Conservation (phyloP, 2,797 vertebrate species). For the Podarcis lilfordi region DNA sequence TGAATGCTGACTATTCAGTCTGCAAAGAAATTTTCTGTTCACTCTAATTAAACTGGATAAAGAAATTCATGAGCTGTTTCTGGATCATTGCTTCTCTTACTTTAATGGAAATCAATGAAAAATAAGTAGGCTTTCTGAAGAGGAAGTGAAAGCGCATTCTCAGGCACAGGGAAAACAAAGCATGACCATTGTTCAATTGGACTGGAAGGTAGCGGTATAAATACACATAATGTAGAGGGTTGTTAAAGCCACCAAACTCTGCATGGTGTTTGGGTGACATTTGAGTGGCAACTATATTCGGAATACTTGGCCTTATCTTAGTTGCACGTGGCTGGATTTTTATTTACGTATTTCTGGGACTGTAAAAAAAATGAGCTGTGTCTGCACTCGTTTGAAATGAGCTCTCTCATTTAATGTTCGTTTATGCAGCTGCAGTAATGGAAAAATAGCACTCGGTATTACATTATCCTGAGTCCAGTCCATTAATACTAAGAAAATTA, state of each 20-base stretch:
- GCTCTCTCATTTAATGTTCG: neutral
- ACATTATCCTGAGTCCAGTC: neutral
- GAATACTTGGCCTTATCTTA: constrained; percentile 23
- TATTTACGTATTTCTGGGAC: neutral
- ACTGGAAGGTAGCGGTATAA: constrained; percentile 27
- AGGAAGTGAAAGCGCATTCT: constrained; percentile 69
- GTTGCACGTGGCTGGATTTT: neutral
- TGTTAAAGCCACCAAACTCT: neutral
- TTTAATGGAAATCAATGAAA: constrained; percentile 77
- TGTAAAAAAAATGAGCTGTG: neutral
- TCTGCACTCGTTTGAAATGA: neutral
- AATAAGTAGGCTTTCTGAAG: constrained; percentile 62
- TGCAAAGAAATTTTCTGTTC: constrained; percentile 68
- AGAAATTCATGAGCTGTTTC: constrained; percentile 74
- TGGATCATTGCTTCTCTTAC: constrained; percentile 70
- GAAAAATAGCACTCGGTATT: neutral
- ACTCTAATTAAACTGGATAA: constrained; percentile 78
- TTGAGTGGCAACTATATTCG: neutral
- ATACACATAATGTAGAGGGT: constrained; percentile 14
- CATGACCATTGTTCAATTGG: constrained; percentile 51
- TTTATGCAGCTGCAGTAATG: neutral
- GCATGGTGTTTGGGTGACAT: neutral
- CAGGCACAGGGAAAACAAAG: constrained; percentile 66
- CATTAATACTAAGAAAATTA: no score
- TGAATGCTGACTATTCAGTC: constrained; percentile 62